Evolutionary conservation across 2,888 invertebrate genomes (phyloP).

Genomic region (Drosophila macrospina): DNA sequence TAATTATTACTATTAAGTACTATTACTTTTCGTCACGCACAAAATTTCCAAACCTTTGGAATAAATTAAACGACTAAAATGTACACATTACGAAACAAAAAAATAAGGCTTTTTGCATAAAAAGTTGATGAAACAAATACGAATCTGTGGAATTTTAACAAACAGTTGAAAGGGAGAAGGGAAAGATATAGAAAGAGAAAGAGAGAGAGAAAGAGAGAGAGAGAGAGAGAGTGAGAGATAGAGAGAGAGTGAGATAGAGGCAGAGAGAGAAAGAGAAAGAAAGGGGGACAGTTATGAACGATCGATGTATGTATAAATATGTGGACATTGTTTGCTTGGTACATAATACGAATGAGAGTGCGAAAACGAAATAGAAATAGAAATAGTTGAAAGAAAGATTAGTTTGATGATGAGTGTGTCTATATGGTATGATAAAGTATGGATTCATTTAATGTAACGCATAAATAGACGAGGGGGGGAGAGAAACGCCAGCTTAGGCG

Average conservation of each 20-base stretch:
- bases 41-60: conserved; percentile 77
- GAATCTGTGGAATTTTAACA: conserved; percentile 14
- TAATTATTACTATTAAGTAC: conserved; percentile 78
- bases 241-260: too few relatives aligned
- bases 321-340: conserved; percentile 46
- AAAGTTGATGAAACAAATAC: conserved; percentile 25
- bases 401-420: conserved; percentile 13
- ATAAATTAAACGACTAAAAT: conserved; percentile 81
- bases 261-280: neutral
- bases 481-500: conserved; percentile 63
- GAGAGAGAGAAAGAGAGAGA: neutral
- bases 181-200: neutral
- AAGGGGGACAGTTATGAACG: conserved; percentile 15
- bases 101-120: conserved; percentile 30
- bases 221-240: too few relatives aligned
- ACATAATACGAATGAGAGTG: conserved; percentile 37
- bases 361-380: conserved; percentile 27
- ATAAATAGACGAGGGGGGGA: conserved; percentile 55
- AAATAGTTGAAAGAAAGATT: conserved; percentile 18
- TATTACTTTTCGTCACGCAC: conserved; percentile 72
- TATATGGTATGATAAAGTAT: conserved; percentile 46
- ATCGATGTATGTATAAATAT: conserved; percentile 27
- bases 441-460: conserved; percentile 27
- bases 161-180: conserved; percentile 3
- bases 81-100: conserved; percentile 77